Evolutionary conservation across 64 coral and sea anemone species (phyloP), one percentile per base, ranked within the genome.

Genomic region (Montipora efflorescens): DNA sequence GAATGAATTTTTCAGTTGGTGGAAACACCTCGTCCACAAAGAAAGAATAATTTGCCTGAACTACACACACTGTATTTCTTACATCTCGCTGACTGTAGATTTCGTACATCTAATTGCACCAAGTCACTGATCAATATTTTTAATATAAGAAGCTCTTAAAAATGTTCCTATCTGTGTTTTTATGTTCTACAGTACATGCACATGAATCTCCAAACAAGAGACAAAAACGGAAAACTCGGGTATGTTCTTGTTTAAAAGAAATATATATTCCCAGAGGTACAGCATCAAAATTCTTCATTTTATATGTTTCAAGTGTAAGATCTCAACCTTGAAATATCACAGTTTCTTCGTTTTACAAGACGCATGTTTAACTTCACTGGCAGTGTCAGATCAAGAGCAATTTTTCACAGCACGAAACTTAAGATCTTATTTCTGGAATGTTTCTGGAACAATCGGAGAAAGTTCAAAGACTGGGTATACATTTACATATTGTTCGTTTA

Each of bases 341-440:
- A 15, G 4, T 64, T 64, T 64, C 59, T 64, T 64, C 6, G 10
- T 12, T 12, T 11, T 64, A 12, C 13, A 64, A 3, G 13, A 64
- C 9, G 59, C 59, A 57, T 64, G 59, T 64, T 64, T 16, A 64
- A 57, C 8, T 14, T 64, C 59, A 64, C 9, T 10, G 9, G 52
- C 14, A 43, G 25, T 13, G 12, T 49, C 45, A 78, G 5, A 18
- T n/a, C 13, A 15, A 7, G 15, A 78, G 13, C 15, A 78, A 78
- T 78, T 2, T 48, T 62, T 86, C 82, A 21, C 66, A 72, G 44
- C 62, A 71, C 10, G 82, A 2, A 1, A 86, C 44, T 21, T 13
- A 46, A 47, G 57, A 47, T 47, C 53, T 43, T 48, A 84, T 84
- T 69, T 69, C 5, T 49, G 82, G 82, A 86, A 86, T 86, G 64